A percentile compares a stretch with the other conserved stretches of the same genome.
Conservation (phyloP, 2,797 vertebrate species). For the Nannoperca obscura region DNA sequence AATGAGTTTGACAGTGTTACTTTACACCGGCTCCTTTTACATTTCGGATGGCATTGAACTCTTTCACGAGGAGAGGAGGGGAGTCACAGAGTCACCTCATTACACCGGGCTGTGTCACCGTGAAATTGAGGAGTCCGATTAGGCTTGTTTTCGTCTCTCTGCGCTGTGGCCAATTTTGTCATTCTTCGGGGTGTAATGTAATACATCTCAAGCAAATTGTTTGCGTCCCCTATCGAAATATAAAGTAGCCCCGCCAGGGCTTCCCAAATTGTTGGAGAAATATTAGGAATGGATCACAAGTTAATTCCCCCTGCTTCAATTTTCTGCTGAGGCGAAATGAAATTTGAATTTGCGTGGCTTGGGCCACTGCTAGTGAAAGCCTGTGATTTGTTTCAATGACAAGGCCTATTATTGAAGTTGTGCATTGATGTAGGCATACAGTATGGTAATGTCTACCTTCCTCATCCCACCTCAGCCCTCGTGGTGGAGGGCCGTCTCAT, state of each 20-base stretch:
- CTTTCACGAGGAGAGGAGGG: conserved; percentile 40
- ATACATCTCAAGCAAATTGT: conserved; percentile 84
- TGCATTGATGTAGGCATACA: conserved; percentile 79
- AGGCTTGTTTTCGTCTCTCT: conserved; percentile 74
- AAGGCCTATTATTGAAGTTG: conserved; percentile 77
- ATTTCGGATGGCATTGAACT: conserved; percentile 51
- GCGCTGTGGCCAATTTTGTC: conserved; percentile 74
- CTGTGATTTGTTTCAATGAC: conserved; percentile 82
- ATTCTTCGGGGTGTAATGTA: conserved; percentile 77
- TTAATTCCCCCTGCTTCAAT: conserved; percentile 80
- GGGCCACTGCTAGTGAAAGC: conserved; percentile 67
- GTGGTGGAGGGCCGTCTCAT: conserved; percentile 55
- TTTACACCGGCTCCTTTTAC: conserved; percentile 50
- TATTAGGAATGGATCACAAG: conserved; percentile 80
- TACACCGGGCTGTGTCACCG: conserved; percentile 75
- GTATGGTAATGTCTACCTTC: conserved; percentile 75
- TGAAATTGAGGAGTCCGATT: conserved; percentile 85
- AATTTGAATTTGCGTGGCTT: conserved; percentile 79
- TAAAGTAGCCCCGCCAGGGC: conserved; percentile 68
- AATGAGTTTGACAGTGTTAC: conserved; percentile 40
- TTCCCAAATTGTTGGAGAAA: conserved; percentile 76
- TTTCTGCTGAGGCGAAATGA: conserved; percentile 74
- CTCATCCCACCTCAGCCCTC: conserved; percentile 49
- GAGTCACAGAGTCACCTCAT: conserved; percentile 72
- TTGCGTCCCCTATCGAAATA: conserved; percentile 77